phyloP scores from a whole-genome alignment of 53 echinoderm and acorn worm genomes.

The Pentamera pediparva region DNA sequence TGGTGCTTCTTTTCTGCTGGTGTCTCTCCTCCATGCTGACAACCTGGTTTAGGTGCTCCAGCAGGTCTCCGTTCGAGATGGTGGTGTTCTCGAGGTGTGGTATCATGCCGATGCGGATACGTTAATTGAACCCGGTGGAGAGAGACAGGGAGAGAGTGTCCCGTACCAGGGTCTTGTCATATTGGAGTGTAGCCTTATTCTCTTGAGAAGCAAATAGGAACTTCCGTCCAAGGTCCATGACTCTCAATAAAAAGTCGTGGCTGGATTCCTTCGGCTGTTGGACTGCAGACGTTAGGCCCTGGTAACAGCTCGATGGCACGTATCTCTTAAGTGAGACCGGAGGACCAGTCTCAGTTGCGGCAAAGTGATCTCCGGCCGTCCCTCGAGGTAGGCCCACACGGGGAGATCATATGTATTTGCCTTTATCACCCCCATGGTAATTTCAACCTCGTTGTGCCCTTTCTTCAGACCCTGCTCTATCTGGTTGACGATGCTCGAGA shows the following conservation, averaged over 20 bases:
- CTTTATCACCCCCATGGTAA: background rate
- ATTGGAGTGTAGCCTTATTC: background rate
- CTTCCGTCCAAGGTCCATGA: background rate
- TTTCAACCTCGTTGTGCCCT: background rate
- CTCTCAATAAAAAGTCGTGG: background rate
- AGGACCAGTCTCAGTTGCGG: background rate
- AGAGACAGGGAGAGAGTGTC: background rate
- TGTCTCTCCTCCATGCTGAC: background rate
- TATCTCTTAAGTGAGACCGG: constrained; percentile 23
- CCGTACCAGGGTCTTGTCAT: background rate
- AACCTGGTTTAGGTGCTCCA: background rate
- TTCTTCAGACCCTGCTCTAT: background rate
- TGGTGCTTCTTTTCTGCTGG: background rate
- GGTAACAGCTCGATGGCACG: background rate
- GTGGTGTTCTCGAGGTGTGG: no score
- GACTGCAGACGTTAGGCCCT: background rate
- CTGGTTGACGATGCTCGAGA: background rate
- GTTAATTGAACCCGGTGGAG: background rate
- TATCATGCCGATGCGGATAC: background rate
- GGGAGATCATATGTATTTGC: background rate
- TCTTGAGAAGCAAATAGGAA: background rate
- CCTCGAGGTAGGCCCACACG: constrained; percentile 29
- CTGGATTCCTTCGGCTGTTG: background rate
- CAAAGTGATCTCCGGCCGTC: constrained; percentile 2
- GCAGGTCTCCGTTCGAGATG: background rate